Evolutionary conservation across 2,113 vertebrate species (phyloP).

Genomic region (Hiodon tergisus): DNA sequence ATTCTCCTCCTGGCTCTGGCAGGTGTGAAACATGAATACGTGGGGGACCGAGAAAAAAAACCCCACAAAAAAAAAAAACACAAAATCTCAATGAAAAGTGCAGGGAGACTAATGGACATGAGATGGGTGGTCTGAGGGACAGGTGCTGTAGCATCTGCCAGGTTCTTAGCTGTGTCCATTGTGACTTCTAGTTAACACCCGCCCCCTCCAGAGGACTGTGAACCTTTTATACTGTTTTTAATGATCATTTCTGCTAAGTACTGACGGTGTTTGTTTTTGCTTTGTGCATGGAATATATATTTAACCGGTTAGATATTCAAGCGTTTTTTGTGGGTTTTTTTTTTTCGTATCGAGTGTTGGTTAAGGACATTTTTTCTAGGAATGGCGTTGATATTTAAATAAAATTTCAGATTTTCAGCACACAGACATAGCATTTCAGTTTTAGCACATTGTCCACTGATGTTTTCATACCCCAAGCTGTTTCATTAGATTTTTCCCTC

Average conservation of each 20-base stretch:
- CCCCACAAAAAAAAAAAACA: conserved; percentile 12
- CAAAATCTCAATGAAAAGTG: conserved; percentile 12
- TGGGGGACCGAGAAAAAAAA: not conserved
- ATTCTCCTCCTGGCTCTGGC: conserved; percentile 26
- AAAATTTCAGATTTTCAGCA: not conserved
- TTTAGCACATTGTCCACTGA: conserved; percentile 11
- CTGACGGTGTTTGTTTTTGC: conserved; percentile 26
- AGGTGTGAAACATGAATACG: conserved; percentile 41
- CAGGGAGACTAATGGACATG: conserved; percentile 20
- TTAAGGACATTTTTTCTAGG: not conserved
- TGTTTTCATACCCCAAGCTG: not conserved
- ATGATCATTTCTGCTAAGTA: conserved; percentile 32
- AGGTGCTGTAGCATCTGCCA: conserved; percentile 72
- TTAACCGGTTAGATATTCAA: too few species aligned
- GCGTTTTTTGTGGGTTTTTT: not conserved
- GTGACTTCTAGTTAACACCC: conserved; percentile 61
- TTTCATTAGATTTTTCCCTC: conserved; percentile 12
- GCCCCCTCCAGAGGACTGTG: conserved; percentile 36
- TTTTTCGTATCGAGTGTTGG: not conserved
- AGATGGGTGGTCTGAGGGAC: conserved; percentile 58
- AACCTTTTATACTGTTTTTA: conserved; percentile 38
- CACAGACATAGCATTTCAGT: not conserved
- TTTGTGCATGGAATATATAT: not conserved
- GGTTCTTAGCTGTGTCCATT: conserved; percentile 48
- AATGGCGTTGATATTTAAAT: not conserved